A percentile compares a stretch with the other conserved stretches of the same genome.
These are phyloP conservation scores for Aplysina aerophoba DNA, from an alignment of 37 sponge, comb jelly and placozoan genomes.

Conservation along the genomic window DNA sequence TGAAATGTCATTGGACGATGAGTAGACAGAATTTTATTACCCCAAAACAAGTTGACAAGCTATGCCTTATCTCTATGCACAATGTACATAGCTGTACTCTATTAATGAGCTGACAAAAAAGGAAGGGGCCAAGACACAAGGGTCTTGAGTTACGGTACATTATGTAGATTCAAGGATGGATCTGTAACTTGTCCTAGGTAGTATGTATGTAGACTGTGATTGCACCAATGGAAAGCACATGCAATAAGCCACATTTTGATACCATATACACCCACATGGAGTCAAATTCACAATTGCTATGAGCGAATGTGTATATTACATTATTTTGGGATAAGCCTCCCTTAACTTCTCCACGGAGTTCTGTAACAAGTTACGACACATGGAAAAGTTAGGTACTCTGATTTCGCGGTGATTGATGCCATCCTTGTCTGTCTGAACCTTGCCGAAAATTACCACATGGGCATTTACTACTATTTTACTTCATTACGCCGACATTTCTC, in stretches of 20 bases:
- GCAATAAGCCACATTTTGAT: neutral
- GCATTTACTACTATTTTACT: too few relatives aligned
- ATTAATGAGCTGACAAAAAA: neutral
- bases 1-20: neutral
- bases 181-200: neutral
- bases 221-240: slow-evolving; percentile 13
- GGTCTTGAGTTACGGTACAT: slow-evolving; percentile 1
- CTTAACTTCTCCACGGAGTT: too few relatives aligned
- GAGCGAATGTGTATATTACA: neutral
- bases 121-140: neutral
- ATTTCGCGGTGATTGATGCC: too few relatives aligned
- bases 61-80: slow-evolving; percentile 9
- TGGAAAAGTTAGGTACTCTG: too few relatives aligned
- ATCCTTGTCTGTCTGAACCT: too few relatives aligned
- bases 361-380: too few relatives aligned
- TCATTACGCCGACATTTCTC: too few relatives aligned
- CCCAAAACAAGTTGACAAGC: neutral
- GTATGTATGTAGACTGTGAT: neutral
- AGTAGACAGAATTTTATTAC: neutral
- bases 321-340: slow-evolving; percentile 5
- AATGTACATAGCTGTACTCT: neutral
- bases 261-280: neutral
- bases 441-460: too few relatives aligned
- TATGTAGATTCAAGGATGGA: slow-evolving; percentile 11
- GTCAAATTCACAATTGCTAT: neutral